Base-by-base conservation (phyloP, 1,140 invertebrate species). In the Sycobia sp. region DNA sequence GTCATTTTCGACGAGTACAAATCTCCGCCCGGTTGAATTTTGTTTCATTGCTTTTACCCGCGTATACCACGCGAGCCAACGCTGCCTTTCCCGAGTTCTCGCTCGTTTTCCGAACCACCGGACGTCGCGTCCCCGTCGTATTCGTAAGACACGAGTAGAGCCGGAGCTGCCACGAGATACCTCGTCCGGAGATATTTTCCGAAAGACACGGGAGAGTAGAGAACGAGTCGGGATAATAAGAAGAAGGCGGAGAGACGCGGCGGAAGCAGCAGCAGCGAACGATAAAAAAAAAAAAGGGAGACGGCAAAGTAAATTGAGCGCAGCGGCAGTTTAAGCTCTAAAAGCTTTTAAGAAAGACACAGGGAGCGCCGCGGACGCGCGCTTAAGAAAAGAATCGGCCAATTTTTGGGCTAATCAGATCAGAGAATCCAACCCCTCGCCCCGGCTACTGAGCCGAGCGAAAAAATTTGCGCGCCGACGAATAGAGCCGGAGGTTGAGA, bases 391-490 rank as follows among this genome's bases (percentile, higher is more conserved):
- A 22, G 29, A 56, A 27, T 56, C 27, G 14, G 56, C 56, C 44
- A 58, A 58, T 58, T 58, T 58, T 58, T 58, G 49, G 43, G 43
- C 38, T 58, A 58, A 58, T 49, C n/a, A n/a, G n/a, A n/a, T n/a
- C n/a, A n/a, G 56, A 58, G 56, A 49, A 58, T 58, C 44, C 38
- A 47, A 29, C 56, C 38, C n/a, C n/a, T n/a, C n/a, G n/a, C n/a
- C n/a, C n/a, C n/a, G n/a, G n/a, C n/a, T n/a, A n/a, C n/a, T n/a
- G n/a, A n/a, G n/a, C n/a, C n/a, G n/a, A n/a, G n/a, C n/a, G n/a
- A n/a, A n/a, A n/a, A n/a, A n/a, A n/a, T n/a, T n/a, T n/a, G n/a
- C n/a, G n/a, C n/a, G n/a, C n/a, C n/a, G n/a, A n/a, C n/a, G n/a
- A n/a, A n/a, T n/a, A n/a, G n/a, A n/a, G n/a, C n/a, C n/a, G n/a